Evolutionary conservation across 2,797 vertebrate genomes (phyloP).

Genomic region (Macrochelys suwanniensis): DNA sequence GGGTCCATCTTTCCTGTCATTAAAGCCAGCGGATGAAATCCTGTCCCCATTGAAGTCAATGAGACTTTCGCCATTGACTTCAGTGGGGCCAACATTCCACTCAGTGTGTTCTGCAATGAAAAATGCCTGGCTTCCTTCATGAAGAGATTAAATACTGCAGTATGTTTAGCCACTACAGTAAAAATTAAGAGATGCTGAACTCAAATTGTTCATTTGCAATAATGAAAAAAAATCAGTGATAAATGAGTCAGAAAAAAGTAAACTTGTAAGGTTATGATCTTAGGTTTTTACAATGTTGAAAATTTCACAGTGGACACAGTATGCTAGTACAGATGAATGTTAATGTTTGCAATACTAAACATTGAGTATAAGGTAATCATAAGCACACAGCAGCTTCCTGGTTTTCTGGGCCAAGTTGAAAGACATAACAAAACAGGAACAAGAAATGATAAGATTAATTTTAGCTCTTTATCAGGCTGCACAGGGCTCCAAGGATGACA

Average conservation of each 20-base stretch:
- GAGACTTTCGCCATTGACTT: conserved; percentile 47
- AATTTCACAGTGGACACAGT: conserved; percentile 72
- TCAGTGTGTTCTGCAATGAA: conserved; percentile 7
- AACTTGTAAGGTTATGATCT: conserved; percentile 52
- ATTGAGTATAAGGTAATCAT: conserved; percentile 9
- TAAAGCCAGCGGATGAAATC: neutral
- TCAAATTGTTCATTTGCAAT: conserved; percentile 5
- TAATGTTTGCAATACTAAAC: conserved; percentile 27
- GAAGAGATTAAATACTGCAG: conserved; percentile 42
- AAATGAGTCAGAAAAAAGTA: conserved; percentile 54
- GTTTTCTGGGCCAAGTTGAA: conserved; percentile 40
- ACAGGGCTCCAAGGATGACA: conserved; percentile 46
- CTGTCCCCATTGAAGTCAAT: neutral
- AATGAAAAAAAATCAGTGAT: conserved; percentile 40
- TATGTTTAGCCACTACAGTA: neutral
- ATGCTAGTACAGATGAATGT: conserved; percentile 51
- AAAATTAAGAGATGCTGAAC: conserved; percentile 36
- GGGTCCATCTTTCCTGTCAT: neutral
- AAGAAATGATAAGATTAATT: conserved; percentile 13
- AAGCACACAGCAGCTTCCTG: conserved; percentile 50
- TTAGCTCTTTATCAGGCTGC: conserved; percentile 32
- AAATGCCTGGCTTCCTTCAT: conserved; percentile 41
- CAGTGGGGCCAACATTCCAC: conserved; percentile 31
- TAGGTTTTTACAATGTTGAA: neutral
- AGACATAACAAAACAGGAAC: conserved; percentile 34